phyloP scores from a whole-genome alignment of 2,888 invertebrate genomes.

The Andricus quercusramuli region DNA sequence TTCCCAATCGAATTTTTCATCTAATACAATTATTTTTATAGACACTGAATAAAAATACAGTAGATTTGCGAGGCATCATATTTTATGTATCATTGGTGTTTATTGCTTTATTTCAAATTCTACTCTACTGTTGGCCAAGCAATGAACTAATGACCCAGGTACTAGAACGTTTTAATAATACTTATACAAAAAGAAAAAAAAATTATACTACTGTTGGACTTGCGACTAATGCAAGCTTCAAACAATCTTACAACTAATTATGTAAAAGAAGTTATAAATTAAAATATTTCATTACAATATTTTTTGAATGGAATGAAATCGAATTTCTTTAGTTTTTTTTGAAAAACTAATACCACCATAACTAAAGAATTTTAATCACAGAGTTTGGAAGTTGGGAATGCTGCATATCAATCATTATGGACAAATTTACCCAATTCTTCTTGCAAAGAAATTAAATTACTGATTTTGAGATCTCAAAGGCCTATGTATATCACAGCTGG shows the following conservation, averaged over 20 bases:
- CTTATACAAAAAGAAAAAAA: no score
- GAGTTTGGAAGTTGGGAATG: neutral
- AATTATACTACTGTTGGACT: no score
- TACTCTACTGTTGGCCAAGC: slow-evolving; percentile 11
- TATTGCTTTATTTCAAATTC: slow-evolving; percentile 5
- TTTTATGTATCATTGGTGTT: neutral
- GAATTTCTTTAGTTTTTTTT: no score
- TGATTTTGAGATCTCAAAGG: slow-evolving; percentile 15
- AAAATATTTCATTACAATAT: no score
- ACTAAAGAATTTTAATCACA: neutral
- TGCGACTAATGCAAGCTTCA: no score
- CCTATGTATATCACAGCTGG: slow-evolving; percentile 8
- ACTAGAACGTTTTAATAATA: no score
- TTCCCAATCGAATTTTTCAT: neutral
- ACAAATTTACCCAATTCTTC: neutral
- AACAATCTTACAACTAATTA: no score
- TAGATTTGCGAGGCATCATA: neutral
- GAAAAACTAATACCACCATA: no score
- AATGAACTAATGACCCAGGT: slow-evolving; percentile 18
- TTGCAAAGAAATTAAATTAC: neutral
- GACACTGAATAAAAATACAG: neutral
- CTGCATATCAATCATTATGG: slow-evolving; percentile 22
- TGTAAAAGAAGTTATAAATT: no score
- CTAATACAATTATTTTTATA: neutral
- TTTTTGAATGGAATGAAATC: no score